Evolutionary conservation across 2,888 invertebrate species (phyloP), one percentile per base, ranked within the genome.

Genomic region (Ectemnius continuus): DNA sequence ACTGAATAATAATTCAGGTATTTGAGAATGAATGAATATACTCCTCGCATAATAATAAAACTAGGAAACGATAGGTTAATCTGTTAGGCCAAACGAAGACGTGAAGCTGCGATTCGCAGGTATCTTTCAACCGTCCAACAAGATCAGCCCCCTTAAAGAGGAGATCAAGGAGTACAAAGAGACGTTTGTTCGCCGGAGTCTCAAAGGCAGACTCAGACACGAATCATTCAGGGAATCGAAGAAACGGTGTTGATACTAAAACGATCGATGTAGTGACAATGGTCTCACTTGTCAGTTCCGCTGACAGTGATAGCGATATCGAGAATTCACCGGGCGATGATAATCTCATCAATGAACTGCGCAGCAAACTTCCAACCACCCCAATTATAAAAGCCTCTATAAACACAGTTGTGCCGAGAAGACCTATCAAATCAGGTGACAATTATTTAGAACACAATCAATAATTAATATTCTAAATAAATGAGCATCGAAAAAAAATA

Each of bases 281-380:
- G 92, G 94, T 95, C 0, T 94, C 94, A 0, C 88, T 95, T 59
- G 91, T 94, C 3, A 94, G 94, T 84, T 94, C 94, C 0, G 93
- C 93, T 18, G 94, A 93, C 52, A 94, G 94, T 84, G 94, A 94
- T 70, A 92, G 92, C 20, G 88, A 88, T 13, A 84, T 84, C 20
- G 85, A 86, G 14, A 87, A 86, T 72, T 89, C 88, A 26, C 85
- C 86, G 0, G 79, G 85, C 1, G 90, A 90, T 52, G 87, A 90
- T 62, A 90, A 90, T 71, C 81, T 90, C 18, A 90, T 91, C 66
- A 84, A 85, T 47, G 88, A 91, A 68, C 70, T 91, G 18, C 84
- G 89, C 20, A 90, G 82, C 65, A 90, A 91, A 70, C 78, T 91
- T 28, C 87, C 91, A 4, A 91, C 89, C 0, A 88, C 87, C 6